A percentile compares a stretch with the other conserved stretches of the same genome.
Evolutionary conservation across 2,888 invertebrate species (phyloP).

Genomic region (Corbicula japonica): DNA sequence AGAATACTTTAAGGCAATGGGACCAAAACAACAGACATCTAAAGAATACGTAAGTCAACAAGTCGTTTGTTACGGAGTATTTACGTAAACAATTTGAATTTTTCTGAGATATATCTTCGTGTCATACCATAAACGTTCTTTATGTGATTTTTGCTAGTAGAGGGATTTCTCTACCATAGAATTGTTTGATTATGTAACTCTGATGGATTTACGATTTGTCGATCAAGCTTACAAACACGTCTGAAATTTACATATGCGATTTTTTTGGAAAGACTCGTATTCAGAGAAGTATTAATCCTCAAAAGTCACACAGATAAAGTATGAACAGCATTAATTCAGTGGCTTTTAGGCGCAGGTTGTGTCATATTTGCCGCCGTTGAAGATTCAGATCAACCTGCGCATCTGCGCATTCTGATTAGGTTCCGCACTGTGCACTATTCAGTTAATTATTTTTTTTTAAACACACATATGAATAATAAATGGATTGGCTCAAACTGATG

Average conservation of each 20-base stretch:
- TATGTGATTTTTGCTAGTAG: too few relatives aligned
- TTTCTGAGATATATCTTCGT: too few relatives aligned
- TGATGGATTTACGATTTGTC: background rate
- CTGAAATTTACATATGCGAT: background rate
- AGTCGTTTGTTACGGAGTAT: background rate
- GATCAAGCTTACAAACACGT: background rate
- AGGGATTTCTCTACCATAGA: too few relatives aligned
- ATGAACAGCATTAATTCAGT: background rate
- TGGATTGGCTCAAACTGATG: too few relatives aligned
- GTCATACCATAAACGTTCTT: too few relatives aligned
- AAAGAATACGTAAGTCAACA: conserved; percentile 25
- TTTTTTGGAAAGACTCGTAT: background rate
- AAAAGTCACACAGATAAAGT: background rate
- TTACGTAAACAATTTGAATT: too few relatives aligned
- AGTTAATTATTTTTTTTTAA: too few relatives aligned
- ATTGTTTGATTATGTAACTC: background rate
- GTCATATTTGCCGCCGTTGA: background rate
- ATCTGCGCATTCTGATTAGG: background rate
- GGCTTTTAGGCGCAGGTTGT: background rate
- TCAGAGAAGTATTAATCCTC: background rate
- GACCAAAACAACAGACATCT: conserved; percentile 19
- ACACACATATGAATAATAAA: too few relatives aligned
- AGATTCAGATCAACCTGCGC: background rate
- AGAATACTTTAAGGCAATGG: conserved; percentile 18
- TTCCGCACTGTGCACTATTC: too few relatives aligned